Evolutionary conservation across 2,113 vertebrate genomes (phyloP), one percentile per base, ranked within the genome.

Genomic region (Xenopus borealis): DNA sequence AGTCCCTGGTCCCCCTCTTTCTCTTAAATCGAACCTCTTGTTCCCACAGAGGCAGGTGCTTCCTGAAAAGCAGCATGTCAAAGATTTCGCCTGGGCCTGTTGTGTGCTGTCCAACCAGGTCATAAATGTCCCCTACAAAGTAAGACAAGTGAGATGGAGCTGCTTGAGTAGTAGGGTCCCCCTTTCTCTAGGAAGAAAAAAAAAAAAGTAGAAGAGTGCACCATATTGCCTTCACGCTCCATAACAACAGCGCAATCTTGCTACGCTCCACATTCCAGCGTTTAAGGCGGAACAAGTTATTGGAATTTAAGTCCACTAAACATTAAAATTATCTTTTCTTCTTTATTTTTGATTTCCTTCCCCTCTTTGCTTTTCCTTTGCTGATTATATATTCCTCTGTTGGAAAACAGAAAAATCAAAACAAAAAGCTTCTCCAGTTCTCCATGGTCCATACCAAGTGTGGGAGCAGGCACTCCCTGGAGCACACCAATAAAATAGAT

Each of bases 21-120:
- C 65, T 57, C 11, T 12, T 52, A 40, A 50, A 52, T 75, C 64
- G 57, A 75, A 75, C 33, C 58, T 52, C 45, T 18, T 66, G 55
- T 66, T 75, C 57, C 45, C 45, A 69, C 40, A 75, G 66, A 55
- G 47, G 45, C 45, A 69, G 57, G 61, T 16, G 6, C 45, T 57
- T 68, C 65, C 72, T 75, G 57, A 75, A 75, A 44, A 75, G 72
- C 73, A 75, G 73, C 73, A 75, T 69, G 45, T 69, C 66, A 46
- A 58, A 75, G 66, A 18, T 53, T 55, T 12, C 44, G 33, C 66
- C 72, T 13, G 40, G 45, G 50, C 13, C 66, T 3, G 44, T 61
- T 62, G 12, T 23, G 44, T 61, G 27, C 14, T 18, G 40, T 52
- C 47, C 18, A 47, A 23, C 65, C 64, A 66, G 63, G 62, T 64